Evolutionary conservation across 2,888 invertebrate species (phyloP).

Genomic region (Ophraella communa): DNA sequence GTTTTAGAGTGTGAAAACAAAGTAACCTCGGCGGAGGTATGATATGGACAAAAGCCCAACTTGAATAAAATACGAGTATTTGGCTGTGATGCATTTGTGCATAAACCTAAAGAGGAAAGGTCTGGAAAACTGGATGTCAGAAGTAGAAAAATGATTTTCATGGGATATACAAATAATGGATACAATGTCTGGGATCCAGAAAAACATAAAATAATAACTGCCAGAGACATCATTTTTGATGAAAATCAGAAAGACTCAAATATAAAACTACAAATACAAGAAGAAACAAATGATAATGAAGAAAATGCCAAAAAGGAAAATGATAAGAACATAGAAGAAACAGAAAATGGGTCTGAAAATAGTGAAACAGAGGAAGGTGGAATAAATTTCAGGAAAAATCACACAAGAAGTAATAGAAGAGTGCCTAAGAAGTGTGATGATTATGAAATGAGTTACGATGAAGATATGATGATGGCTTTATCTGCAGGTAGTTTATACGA

Average conservation of each 20-base stretch:
- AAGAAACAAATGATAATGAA: too few relatives aligned
- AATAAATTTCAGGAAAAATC: too few relatives aligned
- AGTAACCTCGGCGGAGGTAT: too few relatives aligned
- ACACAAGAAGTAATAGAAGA: constrained; percentile 31
- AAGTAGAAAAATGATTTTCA: constrained; percentile 39
- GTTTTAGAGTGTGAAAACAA: too few relatives aligned
- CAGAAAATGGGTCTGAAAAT: too few relatives aligned
- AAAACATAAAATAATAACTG: constrained; percentile 23
- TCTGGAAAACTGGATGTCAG: constrained; percentile 45
- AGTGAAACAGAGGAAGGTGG: too few relatives aligned
- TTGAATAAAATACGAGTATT: constrained; percentile 47
- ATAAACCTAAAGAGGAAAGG: constrained; percentile 36
- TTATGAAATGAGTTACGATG: too few relatives aligned
- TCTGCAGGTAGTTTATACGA: background rate
- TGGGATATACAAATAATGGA: constrained; percentile 37
- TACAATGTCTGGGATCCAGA: constrained; percentile 29
- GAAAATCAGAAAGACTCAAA: too few relatives aligned
- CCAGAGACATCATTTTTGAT: constrained; percentile 25
- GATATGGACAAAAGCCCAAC: constrained; percentile 39
- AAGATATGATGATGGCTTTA: too few relatives aligned
- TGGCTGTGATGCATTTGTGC: constrained; percentile 44
- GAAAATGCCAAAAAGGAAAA: too few relatives aligned
- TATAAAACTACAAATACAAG: too few relatives aligned
- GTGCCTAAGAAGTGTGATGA: background rate
- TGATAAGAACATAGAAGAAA: too few relatives aligned